Conservation (phyloP, 2,888 invertebrate species). For the Eurytoma californica region DNA sequence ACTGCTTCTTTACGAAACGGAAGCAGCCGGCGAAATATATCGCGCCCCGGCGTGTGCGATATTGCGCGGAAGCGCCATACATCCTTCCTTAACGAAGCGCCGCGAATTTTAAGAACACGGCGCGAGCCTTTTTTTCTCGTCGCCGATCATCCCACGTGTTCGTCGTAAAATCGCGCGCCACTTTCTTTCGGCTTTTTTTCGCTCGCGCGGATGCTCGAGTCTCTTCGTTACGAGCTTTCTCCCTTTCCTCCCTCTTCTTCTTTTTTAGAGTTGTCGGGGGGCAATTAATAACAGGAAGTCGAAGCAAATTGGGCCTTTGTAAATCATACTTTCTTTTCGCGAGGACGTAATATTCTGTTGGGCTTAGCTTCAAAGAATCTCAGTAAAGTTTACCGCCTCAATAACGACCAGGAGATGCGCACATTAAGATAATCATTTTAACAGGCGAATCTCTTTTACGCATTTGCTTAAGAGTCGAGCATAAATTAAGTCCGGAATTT, state of each 20-base stretch:
- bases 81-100: conserved; percentile 44
- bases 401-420: not conserved
- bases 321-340: conserved; percentile 21
- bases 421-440: not conserved
- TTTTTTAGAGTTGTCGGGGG: conserved; percentile 19
- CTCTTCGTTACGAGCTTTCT: conserved; percentile 42
- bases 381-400: not conserved
- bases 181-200: conserved; percentile 16
- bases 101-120: conserved; percentile 14
- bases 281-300: conserved; percentile 40
- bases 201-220: conserved; percentile 5
- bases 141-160: conserved; percentile 36
- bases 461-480: too few relatives aligned
- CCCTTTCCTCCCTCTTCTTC: not conserved
- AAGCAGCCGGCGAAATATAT: conserved; percentile 18
- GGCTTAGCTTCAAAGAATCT: not conserved
- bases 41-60: conserved; percentile 22
- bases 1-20: not conserved
- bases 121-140: not conserved
- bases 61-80: conserved; percentile 46
- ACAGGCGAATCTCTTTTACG: not conserved
- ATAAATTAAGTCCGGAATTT: too few relatives aligned
- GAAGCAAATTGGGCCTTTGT: conserved; percentile 18
- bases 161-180: conserved; percentile 22
- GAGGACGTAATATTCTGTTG: not conserved